Evolutionary conservation across 1,140 invertebrate genomes (phyloP).

Genomic region (Drosophila teissieri): DNA sequence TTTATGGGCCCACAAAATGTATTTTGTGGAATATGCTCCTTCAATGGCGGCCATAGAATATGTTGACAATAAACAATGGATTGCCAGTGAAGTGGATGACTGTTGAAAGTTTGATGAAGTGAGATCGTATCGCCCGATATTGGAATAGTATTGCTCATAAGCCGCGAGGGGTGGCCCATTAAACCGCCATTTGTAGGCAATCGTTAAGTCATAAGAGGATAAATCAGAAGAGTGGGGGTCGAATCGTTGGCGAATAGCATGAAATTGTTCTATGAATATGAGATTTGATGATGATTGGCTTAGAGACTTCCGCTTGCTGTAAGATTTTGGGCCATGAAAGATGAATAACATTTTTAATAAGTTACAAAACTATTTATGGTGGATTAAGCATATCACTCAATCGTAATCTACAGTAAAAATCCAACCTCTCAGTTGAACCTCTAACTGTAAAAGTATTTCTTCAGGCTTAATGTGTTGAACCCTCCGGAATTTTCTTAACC

Average conservation of each 20-base stretch:
- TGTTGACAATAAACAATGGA: slow-evolving; percentile 69
- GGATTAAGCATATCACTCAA: neutral
- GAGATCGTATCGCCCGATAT: slow-evolving; percentile 60
- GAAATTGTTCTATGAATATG: slow-evolving; percentile 45
- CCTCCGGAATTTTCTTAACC: slow-evolving; percentile 3
- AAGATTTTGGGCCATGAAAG: slow-evolving; percentile 2
- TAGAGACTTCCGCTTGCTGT: slow-evolving; percentile 21
- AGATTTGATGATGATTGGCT: slow-evolving; percentile 32
- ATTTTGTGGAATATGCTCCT: slow-evolving; percentile 35
- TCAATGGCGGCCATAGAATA: slow-evolving; percentile 37
- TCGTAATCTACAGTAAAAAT: neutral
- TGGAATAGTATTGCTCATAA: slow-evolving; percentile 24
- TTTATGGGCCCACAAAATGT: slow-evolving; percentile 51
- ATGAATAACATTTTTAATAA: neutral
- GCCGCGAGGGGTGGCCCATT: slow-evolving; percentile 43
- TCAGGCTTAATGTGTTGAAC: slow-evolving; percentile 17
- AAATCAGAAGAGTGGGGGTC: slow-evolving; percentile 1
- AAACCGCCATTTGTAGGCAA: slow-evolving; percentile 68
- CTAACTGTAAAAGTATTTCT: slow-evolving; percentile 30
- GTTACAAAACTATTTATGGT: too few relatives aligned
- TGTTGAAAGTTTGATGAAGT: slow-evolving; percentile 78
- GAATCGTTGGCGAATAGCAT: slow-evolving; percentile 10
- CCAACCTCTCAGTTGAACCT: neutral
- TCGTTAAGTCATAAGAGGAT: slow-evolving; percentile 52
- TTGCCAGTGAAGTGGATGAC: slow-evolving; percentile 47